These are phyloP conservation scores for Zoanthus sociatus DNA, from an alignment of 92 coral and sea anemone species.

Conservation along the genomic window DNA sequence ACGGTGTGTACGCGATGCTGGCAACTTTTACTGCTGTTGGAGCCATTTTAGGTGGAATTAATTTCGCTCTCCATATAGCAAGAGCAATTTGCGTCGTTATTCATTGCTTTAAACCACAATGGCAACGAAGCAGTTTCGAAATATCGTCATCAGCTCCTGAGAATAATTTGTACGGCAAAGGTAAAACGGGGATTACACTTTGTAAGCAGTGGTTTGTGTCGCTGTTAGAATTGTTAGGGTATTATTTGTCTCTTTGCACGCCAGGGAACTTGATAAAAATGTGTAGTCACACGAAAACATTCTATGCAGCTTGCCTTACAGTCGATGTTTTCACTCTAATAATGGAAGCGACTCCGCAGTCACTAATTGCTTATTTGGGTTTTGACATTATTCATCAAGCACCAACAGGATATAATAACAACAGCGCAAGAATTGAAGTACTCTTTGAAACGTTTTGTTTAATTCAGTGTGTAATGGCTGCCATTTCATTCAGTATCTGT, in stretches of 20 bases:
- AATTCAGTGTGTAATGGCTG: slow-evolving; percentile 22
- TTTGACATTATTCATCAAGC: slow-evolving; percentile 15
- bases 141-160: background rate
- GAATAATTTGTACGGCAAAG: background rate
- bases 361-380: slow-evolving; percentile 26
- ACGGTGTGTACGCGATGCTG: slow-evolving; percentile 10
- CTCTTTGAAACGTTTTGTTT: slow-evolving; percentile 14
- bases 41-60: slow-evolving; percentile 1
- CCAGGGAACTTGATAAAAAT: slow-evolving; percentile 9
- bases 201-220: slow-evolving; percentile 7
- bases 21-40: slow-evolving; percentile 14
- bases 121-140: slow-evolving; percentile 14
- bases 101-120: background rate
- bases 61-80: slow-evolving; percentile 14
- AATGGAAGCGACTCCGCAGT: slow-evolving; percentile 30
- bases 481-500: slow-evolving; percentile 12
- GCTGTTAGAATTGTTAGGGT: background rate
- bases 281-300: slow-evolving; percentile 39
- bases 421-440: slow-evolving; percentile 18
- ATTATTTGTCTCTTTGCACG: slow-evolving; percentile 20
- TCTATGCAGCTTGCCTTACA: slow-evolving; percentile 26
- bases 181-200: background rate
- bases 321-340: slow-evolving; percentile 14
- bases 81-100: slow-evolving; percentile 28
- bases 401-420: slow-evolving; percentile 2